Percentiles rank a stretch among this genome's conserved stretches.
phyloP scores from a whole-genome alignment of 2,888 invertebrate species.

The Pinctada fucata region DNA sequence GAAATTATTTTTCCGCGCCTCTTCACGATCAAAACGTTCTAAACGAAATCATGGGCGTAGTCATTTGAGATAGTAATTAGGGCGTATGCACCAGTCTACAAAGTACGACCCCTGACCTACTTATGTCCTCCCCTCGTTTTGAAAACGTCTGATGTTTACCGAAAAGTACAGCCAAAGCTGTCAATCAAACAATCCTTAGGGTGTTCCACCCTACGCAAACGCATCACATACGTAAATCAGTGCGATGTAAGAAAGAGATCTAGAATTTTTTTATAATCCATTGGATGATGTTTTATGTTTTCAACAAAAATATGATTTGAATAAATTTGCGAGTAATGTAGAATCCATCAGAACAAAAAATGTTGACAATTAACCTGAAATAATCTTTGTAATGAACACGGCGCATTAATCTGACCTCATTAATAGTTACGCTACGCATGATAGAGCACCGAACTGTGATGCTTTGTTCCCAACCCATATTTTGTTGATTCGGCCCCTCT shows the following conservation, averaged over 20 bases:
- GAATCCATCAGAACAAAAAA: too few relatives aligned
- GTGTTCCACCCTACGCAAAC: not conserved
- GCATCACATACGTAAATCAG: not conserved
- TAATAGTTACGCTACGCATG: constrained; percentile 33
- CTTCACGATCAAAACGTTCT: too few relatives aligned
- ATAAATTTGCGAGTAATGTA: too few relatives aligned
- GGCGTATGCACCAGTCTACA: not conserved
- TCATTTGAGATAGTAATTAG: too few relatives aligned
- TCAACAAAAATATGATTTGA: too few relatives aligned
- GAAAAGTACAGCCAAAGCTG: not conserved
- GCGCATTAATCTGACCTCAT: constrained; percentile 23
- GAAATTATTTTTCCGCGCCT: too few relatives aligned
- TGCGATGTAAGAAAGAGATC: too few relatives aligned
- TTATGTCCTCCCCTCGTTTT: constrained; percentile 11
- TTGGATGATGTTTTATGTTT: too few relatives aligned
- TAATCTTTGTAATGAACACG: not conserved
- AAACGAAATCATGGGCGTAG: too few relatives aligned
- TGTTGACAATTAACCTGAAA: not conserved
- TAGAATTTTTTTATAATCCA: too few relatives aligned
- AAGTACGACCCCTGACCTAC: constrained; percentile 5
- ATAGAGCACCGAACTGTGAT: constrained; percentile 28
- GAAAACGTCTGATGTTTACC: constrained; percentile 2
- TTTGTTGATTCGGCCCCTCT: constrained; percentile 24
- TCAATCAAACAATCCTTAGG: constrained; percentile 6
- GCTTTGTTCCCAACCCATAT: constrained; percentile 44